Evolutionary conservation across 1,140 invertebrate genomes (phyloP).

Genomic region (Leptopilina clavipes): DNA sequence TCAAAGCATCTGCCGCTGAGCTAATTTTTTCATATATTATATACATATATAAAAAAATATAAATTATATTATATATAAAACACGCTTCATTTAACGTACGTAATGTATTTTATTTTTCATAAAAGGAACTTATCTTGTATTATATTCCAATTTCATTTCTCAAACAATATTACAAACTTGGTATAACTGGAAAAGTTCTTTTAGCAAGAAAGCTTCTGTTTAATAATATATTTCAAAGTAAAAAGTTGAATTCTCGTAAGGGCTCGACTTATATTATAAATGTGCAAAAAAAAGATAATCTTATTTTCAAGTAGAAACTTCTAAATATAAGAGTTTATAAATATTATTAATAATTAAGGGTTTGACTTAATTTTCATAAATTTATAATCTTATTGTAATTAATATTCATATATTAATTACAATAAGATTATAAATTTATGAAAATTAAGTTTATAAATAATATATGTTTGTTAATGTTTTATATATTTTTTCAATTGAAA

Average conservation of each 20-base stretch:
- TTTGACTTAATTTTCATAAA: too few relatives aligned
- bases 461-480: too few relatives aligned
- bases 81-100: not conserved
- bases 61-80: not conserved
- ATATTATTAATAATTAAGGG: too few relatives aligned
- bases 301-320: not conserved
- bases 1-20: not conserved
- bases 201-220: not conserved
- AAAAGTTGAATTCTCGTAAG: not conserved
- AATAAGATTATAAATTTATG: too few relatives aligned
- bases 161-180: not conserved
- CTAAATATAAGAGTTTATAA: too few relatives aligned
- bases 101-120: conserved; percentile 1
- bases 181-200: not conserved
- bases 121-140: not conserved
- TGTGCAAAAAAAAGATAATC: not conserved
- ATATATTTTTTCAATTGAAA: too few relatives aligned
- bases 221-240: conserved; percentile 9
- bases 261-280: not conserved
- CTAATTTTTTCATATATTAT: not conserved
- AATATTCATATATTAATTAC: too few relatives aligned
- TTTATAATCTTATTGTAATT: too few relatives aligned
- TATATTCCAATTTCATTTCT: conserved; percentile 19
- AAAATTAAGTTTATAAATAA: too few relatives aligned
- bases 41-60: not conserved